These are phyloP conservation scores for Melanotaenia duboulayi DNA, from an alignment of 2,113 vertebrate species.

Conservation along the genomic window DNA sequence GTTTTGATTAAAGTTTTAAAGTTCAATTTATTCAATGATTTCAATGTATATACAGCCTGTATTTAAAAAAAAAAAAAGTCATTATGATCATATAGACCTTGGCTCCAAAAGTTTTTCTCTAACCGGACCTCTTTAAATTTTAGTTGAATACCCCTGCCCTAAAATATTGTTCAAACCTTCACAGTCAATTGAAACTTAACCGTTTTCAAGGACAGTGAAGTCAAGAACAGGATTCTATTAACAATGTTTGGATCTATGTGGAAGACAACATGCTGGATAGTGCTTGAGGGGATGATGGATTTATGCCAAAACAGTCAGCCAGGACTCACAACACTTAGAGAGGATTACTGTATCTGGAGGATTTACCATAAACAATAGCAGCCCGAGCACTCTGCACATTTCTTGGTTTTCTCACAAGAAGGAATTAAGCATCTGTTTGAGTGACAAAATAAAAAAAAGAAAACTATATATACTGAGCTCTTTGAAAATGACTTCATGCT, in stretches of 20 bases:
- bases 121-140: no score
- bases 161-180: no score
- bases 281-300: slow-evolving; percentile 30
- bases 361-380: slow-evolving; percentile 52
- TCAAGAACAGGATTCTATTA: slow-evolving; percentile 19
- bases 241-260: background rate
- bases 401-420: slow-evolving; percentile 37
- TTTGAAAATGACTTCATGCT: background rate
- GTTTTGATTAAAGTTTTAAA: no score
- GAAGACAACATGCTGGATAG: slow-evolving; percentile 28
- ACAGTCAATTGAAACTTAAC: slow-evolving; percentile 42
- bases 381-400: slow-evolving; percentile 37
- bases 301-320: slow-evolving; percentile 14
- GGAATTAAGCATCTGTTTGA: slow-evolving; percentile 29
- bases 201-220: slow-evolving; percentile 5
- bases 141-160: no score
- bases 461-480: slow-evolving; percentile 5
- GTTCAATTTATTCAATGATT: no score
- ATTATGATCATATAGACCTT: no score
- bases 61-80: no score
- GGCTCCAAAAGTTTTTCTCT: no score
- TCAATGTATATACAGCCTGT: no score
- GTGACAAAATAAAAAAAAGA: slow-evolving; percentile 25
- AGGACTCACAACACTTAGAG: slow-evolving; percentile 28
- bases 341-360: slow-evolving; percentile 43